Conservation (phyloP, 1,140 invertebrate genomes). For the Cyclina sinensis region DNA sequence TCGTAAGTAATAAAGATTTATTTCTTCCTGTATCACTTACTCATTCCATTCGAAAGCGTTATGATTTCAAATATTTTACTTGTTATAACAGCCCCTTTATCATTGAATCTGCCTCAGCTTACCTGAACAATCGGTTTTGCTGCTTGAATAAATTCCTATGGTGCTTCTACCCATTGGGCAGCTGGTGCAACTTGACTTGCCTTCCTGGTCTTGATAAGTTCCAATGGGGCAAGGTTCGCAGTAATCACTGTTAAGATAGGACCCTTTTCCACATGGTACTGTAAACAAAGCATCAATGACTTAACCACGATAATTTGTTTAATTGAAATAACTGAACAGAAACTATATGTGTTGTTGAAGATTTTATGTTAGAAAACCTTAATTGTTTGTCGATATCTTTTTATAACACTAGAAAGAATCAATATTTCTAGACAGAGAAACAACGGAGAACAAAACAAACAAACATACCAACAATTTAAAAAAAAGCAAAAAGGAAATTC, state of each 20-base stretch:
- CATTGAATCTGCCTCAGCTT: background rate
- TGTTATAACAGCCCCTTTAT: background rate
- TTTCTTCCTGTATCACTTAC: background rate
- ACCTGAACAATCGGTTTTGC: slow-evolving; percentile 7
- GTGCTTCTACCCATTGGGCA: slow-evolving; percentile 14
- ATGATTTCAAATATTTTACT: background rate
- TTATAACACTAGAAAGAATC: too few relatives aligned
- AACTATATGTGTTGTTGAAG: too few relatives aligned
- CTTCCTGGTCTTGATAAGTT: background rate
- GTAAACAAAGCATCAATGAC: background rate
- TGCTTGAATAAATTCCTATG: background rate
- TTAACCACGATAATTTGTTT: background rate
- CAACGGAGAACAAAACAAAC: too few relatives aligned
- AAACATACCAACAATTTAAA: too few relatives aligned
- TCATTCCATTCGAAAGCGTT: background rate
- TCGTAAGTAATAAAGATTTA: background rate
- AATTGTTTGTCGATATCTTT: background rate
- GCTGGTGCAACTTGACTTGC: background rate
- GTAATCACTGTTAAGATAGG: background rate
- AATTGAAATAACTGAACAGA: too few relatives aligned
- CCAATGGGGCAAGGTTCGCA: slow-evolving; percentile 34
- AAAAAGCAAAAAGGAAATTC: too few relatives aligned
- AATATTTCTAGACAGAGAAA: background rate
- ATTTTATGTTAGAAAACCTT: background rate
- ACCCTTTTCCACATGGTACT: slow-evolving; percentile 19